A percentile compares a stretch with the other conserved stretches of the same genome.
Conservation (phyloP, 53 echinoderm and acorn worm species). For the Pentamera pediparva region DNA sequence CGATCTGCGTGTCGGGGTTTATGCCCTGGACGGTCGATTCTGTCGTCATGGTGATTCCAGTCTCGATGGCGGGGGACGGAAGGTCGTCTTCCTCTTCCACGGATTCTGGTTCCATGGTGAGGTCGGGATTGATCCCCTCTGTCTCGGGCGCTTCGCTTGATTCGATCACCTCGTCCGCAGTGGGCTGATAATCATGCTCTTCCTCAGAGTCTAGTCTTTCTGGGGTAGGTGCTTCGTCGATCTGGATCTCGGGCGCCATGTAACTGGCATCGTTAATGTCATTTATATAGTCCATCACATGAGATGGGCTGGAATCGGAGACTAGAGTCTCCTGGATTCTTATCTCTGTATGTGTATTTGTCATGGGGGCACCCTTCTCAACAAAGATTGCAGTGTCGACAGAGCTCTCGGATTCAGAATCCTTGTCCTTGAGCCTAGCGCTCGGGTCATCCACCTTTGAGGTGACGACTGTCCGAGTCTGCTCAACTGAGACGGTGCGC, state of each 20-base stretch:
- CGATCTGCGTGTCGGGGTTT: slow-evolving; percentile 76
- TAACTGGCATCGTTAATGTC: slow-evolving; percentile 8
- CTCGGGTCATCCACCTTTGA: slow-evolving; percentile 44
- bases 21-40: slow-evolving; percentile 83
- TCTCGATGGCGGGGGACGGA: slow-evolving; percentile 45
- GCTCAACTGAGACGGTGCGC: slow-evolving; percentile 57
- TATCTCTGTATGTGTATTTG: slow-evolving; percentile 7
- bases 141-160: slow-evolving; percentile 34
- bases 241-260: slow-evolving; percentile 55
- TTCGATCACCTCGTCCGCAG: slow-evolving; percentile 48
- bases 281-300: slow-evolving; percentile 1
- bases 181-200: slow-evolving; percentile 43
- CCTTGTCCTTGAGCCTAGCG: slow-evolving; percentile 40
- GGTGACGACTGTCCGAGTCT: slow-evolving; percentile 72
- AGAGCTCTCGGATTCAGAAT: slow-evolving; percentile 72
- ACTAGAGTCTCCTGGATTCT: slow-evolving; percentile 28
- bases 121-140: slow-evolving; percentile 73
- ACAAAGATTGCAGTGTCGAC: slow-evolving; percentile 79
- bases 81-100: slow-evolving; percentile 27
- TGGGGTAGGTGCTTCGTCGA: slow-evolving; percentile 70
- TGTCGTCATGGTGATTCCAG: slow-evolving; percentile 47
- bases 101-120: slow-evolving; percentile 51
- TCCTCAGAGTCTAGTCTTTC: slow-evolving; percentile 78
- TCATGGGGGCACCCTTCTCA: slow-evolving; percentile 28
- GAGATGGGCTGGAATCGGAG: background rate